These are phyloP conservation scores for Eurystomus gularis DNA, from an alignment of 2,113 vertebrate genomes.

Conservation along the genomic window DNA sequence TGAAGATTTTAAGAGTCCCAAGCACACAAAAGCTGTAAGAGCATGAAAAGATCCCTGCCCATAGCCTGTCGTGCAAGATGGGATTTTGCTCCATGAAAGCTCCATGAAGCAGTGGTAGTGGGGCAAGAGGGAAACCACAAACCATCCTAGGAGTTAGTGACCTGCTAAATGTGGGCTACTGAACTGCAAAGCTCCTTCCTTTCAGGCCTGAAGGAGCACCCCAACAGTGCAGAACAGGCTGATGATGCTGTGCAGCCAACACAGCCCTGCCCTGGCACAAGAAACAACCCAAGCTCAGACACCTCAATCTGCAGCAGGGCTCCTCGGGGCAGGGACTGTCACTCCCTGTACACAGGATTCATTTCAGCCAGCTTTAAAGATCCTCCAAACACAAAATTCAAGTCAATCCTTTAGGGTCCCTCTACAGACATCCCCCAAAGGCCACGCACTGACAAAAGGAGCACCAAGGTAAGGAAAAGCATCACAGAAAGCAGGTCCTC, in stretches of 20 bases:
- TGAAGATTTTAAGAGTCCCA: neutral
- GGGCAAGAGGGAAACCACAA: neutral
- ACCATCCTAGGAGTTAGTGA: neutral
- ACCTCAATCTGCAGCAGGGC: neutral
- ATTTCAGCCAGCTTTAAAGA: neutral
- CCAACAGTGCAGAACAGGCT: rapidly evolving
- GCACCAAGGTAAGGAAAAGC: neutral
- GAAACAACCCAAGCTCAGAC: neutral
- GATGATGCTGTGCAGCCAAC: neutral
- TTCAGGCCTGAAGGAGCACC: neutral
- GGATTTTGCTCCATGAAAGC: neutral
- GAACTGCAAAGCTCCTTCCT: neutral
- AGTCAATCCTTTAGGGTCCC: neutral
- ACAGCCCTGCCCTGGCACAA: rapidly evolving
- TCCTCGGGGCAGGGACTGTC: neutral
- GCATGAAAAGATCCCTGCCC: neutral
- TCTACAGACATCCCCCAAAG: neutral
- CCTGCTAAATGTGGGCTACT: neutral
- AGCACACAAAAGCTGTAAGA: neutral
- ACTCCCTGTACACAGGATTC: neutral
- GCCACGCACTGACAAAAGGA: rapidly evolving
- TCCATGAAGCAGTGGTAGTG: no score
- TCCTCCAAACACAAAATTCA: neutral
- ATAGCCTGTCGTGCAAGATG: neutral
- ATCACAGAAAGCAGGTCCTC: neutral